Evolutionary conservation across 2,888 invertebrate species (phyloP).

Genomic region (Andricus curvator): DNA sequence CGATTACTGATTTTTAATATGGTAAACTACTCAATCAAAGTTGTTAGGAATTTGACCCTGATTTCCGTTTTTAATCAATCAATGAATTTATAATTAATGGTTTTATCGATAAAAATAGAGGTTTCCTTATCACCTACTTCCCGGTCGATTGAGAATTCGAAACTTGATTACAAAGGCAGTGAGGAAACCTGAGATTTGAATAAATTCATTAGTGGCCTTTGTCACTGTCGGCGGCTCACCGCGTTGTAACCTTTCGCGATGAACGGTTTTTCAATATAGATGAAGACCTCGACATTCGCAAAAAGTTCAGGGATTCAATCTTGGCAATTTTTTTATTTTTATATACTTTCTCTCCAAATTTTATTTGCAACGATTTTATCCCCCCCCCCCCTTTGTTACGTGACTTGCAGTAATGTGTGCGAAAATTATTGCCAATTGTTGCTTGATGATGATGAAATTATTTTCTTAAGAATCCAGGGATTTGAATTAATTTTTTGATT

Average conservation of each 20-base stretch:
- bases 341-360: no score
- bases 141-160: neutral
- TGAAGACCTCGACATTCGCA: neutral
- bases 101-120: neutral
- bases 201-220: slow-evolving; percentile 4
- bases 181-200: neutral
- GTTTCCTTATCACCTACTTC: neutral
- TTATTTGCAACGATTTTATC: no score
- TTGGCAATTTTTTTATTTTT: neutral
- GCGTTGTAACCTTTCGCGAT: neutral
- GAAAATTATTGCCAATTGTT: no score
- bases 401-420: no score
- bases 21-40: neutral
- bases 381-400: no score
- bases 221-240: neutral
- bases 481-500: no score
- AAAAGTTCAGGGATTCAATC: neutral
- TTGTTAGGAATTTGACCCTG: no score
- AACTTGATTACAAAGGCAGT: neutral
- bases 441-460: no score
- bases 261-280: neutral
- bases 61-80: neutral
- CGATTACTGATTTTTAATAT: neutral
- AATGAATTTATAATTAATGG: neutral
- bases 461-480: no score